Percentiles rank a stretch among this genome's conserved stretches.
Evolutionary conservation across 2,888 invertebrate species (phyloP).

Genomic region (Spisula subtruncata): DNA sequence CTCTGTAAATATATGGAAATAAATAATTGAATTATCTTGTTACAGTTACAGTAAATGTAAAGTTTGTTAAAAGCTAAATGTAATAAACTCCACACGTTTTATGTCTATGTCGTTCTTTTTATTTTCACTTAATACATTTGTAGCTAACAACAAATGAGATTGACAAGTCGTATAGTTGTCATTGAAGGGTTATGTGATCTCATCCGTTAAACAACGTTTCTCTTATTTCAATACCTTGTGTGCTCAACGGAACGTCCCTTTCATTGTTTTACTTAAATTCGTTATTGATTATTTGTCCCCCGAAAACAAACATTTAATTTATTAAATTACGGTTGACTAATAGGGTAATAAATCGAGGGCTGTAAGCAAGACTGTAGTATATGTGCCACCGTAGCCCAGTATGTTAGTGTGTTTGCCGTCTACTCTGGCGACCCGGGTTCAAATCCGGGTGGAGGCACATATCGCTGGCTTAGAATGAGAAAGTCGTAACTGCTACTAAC

Average conservation of each 20-base stretch:
- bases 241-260: not conserved
- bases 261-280: not conserved
- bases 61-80: not conserved
- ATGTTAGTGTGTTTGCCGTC: too few species aligned
- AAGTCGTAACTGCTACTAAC: too few species aligned
- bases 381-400: too few species aligned
- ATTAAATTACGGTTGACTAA: not conserved
- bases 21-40: not conserved
- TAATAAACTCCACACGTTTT: not conserved
- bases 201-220: not conserved
- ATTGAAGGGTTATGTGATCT: not conserved
- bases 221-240: not conserved
- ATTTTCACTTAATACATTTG: not conserved
- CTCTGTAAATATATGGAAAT: not conserved
- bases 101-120: not conserved
- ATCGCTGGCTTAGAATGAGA: too few species aligned
- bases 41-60: not conserved
- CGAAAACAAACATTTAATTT: not conserved
- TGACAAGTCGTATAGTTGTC: not conserved
- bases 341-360: not conserved
- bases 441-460: too few species aligned
- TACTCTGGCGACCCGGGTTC: too few species aligned
- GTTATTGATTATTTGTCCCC: conserved; percentile 15
- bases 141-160: conserved; percentile 20
- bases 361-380: too few species aligned